Base-by-base conservation (phyloP, 2,888 invertebrate species). In the Polia nebulosa region DNA sequence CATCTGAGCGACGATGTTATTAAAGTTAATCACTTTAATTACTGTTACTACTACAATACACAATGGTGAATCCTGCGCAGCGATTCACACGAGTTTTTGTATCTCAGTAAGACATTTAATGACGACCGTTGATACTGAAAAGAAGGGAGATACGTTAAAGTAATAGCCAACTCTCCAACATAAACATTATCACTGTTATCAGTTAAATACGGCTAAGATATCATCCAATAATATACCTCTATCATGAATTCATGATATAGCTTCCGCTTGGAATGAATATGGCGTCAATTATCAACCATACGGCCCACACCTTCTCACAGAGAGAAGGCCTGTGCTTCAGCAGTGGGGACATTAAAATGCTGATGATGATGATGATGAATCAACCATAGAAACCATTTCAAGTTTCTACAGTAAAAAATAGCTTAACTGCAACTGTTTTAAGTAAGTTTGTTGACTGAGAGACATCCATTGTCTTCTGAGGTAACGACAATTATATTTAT, bases 1-100 rank as follows among this genome's bases (percentile, higher is more conserved):
- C 65, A 71, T 67, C 39, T 63, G 55, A 68, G 72, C 57, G 63
- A 73, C 58, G 68, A 76, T 71, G 64, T 76, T 78, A 80, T 78
- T 76, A 64, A 65, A 74, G 55, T 59, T 70, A 79, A 70, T 81
- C 39, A 73, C 51, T 80, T 76, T 80, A 77, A 82, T 82, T 74
- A 58, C 62, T 64, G 51, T 63, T 63, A 58, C 27, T 58, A 65
- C 52, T 66, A 69, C 67, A 67, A 80, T 72, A 64, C 59, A 81
- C 81, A 80, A 80, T 76, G 62, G 56, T 45, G 36, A 65, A 63
- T 70, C 59, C 61, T 60, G 32, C 17, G 53, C 20, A 51, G 60
- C 44, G 56, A 52, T 78, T 83, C 83, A 32, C 82, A 83, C 75
- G 81, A 51, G 68, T 73, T 74, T 71, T 74, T 78, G 52, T 49